phyloP scores from a whole-genome alignment of 2,797 vertebrate species.

The Avahi laniger region DNA sequence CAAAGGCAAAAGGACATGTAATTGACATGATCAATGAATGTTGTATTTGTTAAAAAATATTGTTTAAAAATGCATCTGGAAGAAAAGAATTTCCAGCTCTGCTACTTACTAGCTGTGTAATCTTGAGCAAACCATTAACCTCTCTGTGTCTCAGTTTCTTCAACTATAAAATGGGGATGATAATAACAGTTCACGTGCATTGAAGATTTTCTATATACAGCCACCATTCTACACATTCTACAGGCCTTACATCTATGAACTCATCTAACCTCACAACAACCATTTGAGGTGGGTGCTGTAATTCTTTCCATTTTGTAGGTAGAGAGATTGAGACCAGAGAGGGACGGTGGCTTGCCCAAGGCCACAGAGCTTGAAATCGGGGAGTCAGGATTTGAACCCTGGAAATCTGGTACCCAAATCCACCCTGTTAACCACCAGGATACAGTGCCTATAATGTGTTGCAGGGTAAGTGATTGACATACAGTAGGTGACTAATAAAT shows the following conservation, averaged over 20 bases:
- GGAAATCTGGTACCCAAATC: background rate
- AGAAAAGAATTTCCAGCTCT: background rate
- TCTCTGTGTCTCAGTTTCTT: constrained; percentile 8
- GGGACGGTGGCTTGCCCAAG: background rate
- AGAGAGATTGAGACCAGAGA: background rate
- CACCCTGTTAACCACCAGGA: background rate
- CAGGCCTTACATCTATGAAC: background rate
- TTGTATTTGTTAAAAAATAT: background rate
- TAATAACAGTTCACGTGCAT: background rate
- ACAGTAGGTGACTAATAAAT: background rate
- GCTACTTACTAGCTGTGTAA: background rate
- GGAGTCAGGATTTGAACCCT: background rate
- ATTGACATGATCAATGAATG: background rate
- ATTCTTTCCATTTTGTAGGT: background rate
- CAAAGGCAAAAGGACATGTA: background rate
- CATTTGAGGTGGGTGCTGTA: background rate
- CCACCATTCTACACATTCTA: background rate
- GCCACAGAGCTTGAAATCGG: background rate
- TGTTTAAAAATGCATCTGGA: constrained; percentile 32
- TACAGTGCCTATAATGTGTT: background rate
- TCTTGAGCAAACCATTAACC: background rate
- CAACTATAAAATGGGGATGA: background rate
- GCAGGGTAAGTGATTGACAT: background rate
- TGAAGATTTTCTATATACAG: background rate
- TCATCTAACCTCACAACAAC: background rate